These are phyloP conservation scores for Agapostemon virescens DNA, from an alignment of 2,888 invertebrate species.

Conservation along the genomic window DNA sequence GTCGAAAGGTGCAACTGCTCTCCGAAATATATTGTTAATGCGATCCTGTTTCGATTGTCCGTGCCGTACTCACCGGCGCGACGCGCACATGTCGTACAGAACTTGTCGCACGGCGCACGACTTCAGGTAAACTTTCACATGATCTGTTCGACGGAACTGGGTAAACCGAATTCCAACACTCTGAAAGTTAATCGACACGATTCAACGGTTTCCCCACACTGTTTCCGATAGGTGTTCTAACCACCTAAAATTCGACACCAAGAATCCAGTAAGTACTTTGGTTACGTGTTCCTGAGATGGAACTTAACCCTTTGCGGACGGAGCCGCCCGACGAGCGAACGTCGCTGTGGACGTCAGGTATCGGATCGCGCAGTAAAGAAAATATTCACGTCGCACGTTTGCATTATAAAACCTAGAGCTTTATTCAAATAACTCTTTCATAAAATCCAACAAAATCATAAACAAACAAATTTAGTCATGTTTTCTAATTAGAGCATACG, in stretches of 20 bases:
- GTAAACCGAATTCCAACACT: background rate
- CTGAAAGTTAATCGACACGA: background rate
- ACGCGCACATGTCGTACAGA: background rate
- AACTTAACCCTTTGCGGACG: too few species aligned
- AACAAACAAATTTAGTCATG: too few species aligned
- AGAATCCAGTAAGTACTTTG: background rate
- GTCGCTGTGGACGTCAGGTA: too few species aligned
- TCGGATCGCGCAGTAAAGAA: too few species aligned
- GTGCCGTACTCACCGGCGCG: background rate
- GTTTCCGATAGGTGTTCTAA: background rate
- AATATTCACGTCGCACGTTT: too few species aligned
- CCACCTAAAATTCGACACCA: background rate
- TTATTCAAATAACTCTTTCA: too few species aligned
- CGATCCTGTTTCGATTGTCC: background rate
- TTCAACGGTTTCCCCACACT: background rate
- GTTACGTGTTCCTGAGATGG: background rate
- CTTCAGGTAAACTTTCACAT: background rate
- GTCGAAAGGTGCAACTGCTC: background rate
- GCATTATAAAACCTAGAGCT: too few species aligned
- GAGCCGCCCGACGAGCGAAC: too few species aligned
- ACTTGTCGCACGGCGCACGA: background rate
- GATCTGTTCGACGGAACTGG: background rate
- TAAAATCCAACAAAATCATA: too few species aligned
- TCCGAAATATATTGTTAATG: background rate
- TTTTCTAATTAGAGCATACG: too few species aligned